Evolutionary conservation across 2,113 vertebrate genomes (phyloP).

Genomic region (Charina bottae): DNA sequence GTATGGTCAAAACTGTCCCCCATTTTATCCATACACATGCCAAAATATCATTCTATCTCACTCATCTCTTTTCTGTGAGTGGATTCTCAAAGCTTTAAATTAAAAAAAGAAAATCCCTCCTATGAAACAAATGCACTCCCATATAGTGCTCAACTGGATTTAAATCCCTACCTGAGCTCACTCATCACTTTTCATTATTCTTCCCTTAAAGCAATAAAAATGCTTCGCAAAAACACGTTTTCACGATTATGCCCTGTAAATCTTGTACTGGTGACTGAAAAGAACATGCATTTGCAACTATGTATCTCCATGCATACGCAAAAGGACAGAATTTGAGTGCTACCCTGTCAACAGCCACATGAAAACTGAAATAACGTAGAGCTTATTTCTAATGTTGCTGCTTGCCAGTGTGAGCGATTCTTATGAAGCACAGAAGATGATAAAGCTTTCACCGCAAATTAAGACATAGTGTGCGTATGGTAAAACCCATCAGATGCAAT

Average conservation of each 20-base stretch:
- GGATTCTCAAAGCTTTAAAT: conserved; percentile 6
- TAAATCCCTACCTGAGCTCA: conserved; percentile 52
- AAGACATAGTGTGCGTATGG: conserved; percentile 14
- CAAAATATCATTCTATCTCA: background rate
- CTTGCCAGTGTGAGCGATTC: conserved; percentile 55
- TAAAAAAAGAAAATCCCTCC: background rate
- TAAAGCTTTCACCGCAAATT: conserved; percentile 47
- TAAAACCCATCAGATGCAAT: conserved; percentile 9
- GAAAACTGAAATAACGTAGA: conserved; percentile 46
- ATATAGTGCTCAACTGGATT: conserved; percentile 42
- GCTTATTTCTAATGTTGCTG: conserved; percentile 57
- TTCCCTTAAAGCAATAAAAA: conserved; percentile 50
- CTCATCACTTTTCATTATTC: conserved; percentile 53
- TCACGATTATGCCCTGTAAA: conserved; percentile 55
- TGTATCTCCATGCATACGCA: conserved; percentile 8
- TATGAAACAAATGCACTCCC: conserved; percentile 3
- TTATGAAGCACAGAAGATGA: conserved; percentile 44
- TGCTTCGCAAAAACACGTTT: conserved; percentile 41
- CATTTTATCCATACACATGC: background rate
- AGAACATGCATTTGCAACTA: conserved; percentile 58
- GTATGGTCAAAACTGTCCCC: background rate
- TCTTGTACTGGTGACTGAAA: conserved; percentile 45
- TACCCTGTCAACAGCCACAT: conserved; percentile 13
- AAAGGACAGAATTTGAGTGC: background rate
- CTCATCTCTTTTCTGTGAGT: background rate